A percentile compares a stretch with the other conserved stretches of the same genome.
Evolutionary conservation across 1,140 invertebrate genomes (phyloP).

Genomic region (Temnothorax nylanderi): DNA sequence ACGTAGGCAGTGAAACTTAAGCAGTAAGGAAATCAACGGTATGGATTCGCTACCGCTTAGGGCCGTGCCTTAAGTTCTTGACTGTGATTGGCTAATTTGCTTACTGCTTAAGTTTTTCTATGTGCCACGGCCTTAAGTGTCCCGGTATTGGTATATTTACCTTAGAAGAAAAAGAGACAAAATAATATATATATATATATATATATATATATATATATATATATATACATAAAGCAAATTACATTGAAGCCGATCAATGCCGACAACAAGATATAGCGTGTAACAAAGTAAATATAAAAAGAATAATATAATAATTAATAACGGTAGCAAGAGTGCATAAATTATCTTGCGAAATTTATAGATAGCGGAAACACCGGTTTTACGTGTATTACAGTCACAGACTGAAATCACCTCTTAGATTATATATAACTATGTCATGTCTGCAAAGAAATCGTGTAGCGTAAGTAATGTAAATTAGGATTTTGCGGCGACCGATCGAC

Average conservation of each 20-base stretch:
- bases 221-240: not conserved
- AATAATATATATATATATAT: not conserved
- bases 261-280: not conserved
- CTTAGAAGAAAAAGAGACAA: too few species aligned
- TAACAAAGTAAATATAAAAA: not conserved
- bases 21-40: too few species aligned
- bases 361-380: slow-evolving; percentile 15
- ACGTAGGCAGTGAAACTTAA: too few species aligned
- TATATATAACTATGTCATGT: slow-evolving; percentile 16
- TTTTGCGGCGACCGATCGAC: not conserved
- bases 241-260: not conserved
- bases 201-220: not conserved
- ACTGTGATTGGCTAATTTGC: too few species aligned
- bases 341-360: not conserved
- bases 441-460: slow-evolving; percentile 14
- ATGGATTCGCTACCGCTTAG: too few species aligned
- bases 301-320: not conserved
- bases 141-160: too few species aligned
- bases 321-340: not conserved
- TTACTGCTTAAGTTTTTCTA: too few species aligned
- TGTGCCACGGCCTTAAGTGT: too few species aligned
- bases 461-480: slow-evolving; percentile 39
- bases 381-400: not conserved
- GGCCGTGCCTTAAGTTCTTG: too few species aligned
- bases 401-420: not conserved